phyloP scores from a whole-genome alignment of 2,113 vertebrate species.

The Rallus limicola region DNA sequence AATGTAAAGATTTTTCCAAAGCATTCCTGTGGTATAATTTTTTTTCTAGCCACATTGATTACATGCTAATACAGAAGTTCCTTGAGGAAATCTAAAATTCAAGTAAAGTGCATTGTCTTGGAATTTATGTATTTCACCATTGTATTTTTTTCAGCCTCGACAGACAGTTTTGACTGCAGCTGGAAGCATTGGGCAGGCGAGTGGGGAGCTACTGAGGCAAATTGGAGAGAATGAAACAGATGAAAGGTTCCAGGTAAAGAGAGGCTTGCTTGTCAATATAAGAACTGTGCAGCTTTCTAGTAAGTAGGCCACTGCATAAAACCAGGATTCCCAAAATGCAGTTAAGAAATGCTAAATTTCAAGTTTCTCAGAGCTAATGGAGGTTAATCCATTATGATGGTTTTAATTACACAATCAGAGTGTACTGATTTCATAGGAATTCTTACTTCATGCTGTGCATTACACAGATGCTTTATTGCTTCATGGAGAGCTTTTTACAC shows the following conservation, averaged over 20 bases:
- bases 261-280: neutral
- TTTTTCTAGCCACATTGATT: neutral
- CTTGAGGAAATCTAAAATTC: neutral
- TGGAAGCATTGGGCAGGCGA: constrained; percentile 97
- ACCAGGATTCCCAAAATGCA: neutral
- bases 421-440: neutral
- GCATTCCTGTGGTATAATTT: neutral
- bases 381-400: neutral
- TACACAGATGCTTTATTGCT: neutral
- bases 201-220: constrained; percentile 93
- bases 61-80: neutral
- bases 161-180: constrained; percentile 97
- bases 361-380: neutral
- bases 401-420: neutral
- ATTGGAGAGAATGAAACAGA: constrained; percentile 99
- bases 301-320: neutral
- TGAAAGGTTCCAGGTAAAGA: constrained; percentile 93
- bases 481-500: neutral
- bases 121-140: neutral
- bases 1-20: neutral
- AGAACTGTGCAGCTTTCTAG: neutral
- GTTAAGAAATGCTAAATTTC: neutral
- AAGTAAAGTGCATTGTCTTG: neutral
- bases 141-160: constrained; percentile 82
- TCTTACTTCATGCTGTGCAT: neutral